Evolutionary conservation across 2,888 invertebrate species (phyloP), one percentile per base, ranked within the genome.

Genomic region (Aproaerema taeniolella): DNA sequence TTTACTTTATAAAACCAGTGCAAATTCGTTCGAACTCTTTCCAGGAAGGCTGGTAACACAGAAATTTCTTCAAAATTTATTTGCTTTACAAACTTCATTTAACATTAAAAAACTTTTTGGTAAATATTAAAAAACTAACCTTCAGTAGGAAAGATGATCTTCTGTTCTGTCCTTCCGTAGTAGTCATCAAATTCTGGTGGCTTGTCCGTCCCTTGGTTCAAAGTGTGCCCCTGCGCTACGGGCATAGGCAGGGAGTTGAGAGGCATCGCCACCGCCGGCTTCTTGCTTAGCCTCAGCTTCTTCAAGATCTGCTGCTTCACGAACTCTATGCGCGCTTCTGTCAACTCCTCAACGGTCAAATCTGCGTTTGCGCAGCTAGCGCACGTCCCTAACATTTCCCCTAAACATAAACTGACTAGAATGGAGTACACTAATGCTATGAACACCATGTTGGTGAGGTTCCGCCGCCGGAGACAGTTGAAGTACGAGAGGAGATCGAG

Each of bases 251-350:
- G 73, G 39, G 90, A 89, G 45, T 89, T 87, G 34, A 89, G 75
- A 1, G 90, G 88, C 52, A 91, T 77, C 12, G 89, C 90, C 36
- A 91, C 87, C 8, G 87, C 88, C 4, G 95, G 94, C 57, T 92
- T 92, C 70, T 92, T 92, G 41, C 91, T 92, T 39, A 95, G 72
- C 47, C 95, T 76, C 39, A 95, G 63, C 73, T 95, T 95, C 76
- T 92, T 93, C 55, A 95, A 67, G 17, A 95, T 95, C 79, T 95
- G 94, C 67, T 93, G 91, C 72, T 95, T 95, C 33, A 95, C 93
- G 55, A 92, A 93, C 71, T 95, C 94, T 46, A 95, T 91, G 47
- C 95, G 82, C 25, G 93, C 85, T 24, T 90, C 90, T 0, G 91
- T 92, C 38, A 93, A 71, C 53, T 91, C 89, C 30, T 88, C 86